These are phyloP conservation scores for Pelosia muscerda DNA, from an alignment of 2,888 invertebrate genomes.

Conservation along the genomic window DNA sequence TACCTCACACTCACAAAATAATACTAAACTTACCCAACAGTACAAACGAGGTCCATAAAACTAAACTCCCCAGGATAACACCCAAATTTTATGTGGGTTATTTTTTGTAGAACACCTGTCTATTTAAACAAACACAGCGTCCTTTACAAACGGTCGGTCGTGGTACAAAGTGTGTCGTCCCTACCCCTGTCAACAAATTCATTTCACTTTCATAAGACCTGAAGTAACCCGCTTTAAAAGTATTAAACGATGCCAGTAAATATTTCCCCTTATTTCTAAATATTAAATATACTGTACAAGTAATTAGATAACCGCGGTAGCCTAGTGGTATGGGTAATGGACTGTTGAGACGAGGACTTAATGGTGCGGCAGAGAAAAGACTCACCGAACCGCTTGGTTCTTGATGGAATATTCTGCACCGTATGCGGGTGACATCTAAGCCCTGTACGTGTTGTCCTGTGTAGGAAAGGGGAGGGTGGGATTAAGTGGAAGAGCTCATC, in stretches of 20 bases:
- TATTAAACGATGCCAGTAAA: conserved; percentile 68
- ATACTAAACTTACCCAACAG: background rate
- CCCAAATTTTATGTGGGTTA: background rate
- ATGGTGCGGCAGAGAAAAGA: too few species aligned
- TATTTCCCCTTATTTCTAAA: conserved; percentile 40
- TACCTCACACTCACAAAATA: background rate
- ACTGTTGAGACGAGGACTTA: too few species aligned
- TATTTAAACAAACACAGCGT: conserved; percentile 17
- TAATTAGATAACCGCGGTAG: too few species aligned
- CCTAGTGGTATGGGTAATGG: too few species aligned
- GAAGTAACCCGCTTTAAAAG: conserved; percentile 63
- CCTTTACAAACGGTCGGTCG: background rate
- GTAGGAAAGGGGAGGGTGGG: too few species aligned
- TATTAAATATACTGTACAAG: conserved; percentile 80
- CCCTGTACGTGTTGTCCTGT: too few species aligned
- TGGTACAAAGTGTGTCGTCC: background rate
- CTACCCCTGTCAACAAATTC: conserved; percentile 45
- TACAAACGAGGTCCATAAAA: background rate
- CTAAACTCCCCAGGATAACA: background rate
- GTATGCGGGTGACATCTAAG: too few species aligned
- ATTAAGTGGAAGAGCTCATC: too few species aligned
- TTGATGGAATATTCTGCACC: too few species aligned
- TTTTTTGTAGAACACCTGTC: conserved; percentile 2
- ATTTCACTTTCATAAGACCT: conserved; percentile 78
- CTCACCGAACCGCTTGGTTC: too few species aligned